These are phyloP conservation scores for Puffinus mauretanicus DNA, from an alignment of 2,113 vertebrate genomes.

Conservation along the genomic window DNA sequence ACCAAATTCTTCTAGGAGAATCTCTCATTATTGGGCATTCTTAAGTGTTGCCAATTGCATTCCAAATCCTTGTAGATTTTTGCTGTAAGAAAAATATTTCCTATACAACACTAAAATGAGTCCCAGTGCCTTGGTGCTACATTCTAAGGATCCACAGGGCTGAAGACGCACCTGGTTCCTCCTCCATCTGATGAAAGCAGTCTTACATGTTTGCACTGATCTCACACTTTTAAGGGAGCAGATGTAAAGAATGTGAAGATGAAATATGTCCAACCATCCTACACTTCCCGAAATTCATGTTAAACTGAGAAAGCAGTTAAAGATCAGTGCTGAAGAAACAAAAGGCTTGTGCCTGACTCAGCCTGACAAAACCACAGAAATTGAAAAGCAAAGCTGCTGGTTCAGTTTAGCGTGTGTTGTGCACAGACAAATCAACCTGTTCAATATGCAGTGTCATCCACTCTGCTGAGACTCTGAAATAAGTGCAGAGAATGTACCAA, in stretches of 20 bases:
- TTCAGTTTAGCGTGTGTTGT: not conserved
- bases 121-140: not conserved
- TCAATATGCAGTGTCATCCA: not conserved
- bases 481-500: not conserved
- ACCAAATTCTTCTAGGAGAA: not conserved
- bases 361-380: not conserved
- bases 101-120: not conserved
- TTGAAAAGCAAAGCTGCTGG: not conserved
- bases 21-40: not conserved
- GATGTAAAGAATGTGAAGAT: not conserved
- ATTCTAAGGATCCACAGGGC: not conserved
- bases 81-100: not conserved
- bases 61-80: not conserved
- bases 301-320: not conserved
- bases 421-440: not conserved
- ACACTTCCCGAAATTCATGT: not conserved
- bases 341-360: rapidly evolving
- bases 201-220: not conserved
- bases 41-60: not conserved
- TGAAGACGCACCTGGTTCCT: not conserved
- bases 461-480: not conserved
- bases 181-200: not conserved
- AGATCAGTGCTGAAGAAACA: not conserved
- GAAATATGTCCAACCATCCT: not conserved
- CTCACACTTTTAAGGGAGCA: not conserved